Conservation (phyloP, 2,888 invertebrate species). For the Matsumyia berberina region DNA sequence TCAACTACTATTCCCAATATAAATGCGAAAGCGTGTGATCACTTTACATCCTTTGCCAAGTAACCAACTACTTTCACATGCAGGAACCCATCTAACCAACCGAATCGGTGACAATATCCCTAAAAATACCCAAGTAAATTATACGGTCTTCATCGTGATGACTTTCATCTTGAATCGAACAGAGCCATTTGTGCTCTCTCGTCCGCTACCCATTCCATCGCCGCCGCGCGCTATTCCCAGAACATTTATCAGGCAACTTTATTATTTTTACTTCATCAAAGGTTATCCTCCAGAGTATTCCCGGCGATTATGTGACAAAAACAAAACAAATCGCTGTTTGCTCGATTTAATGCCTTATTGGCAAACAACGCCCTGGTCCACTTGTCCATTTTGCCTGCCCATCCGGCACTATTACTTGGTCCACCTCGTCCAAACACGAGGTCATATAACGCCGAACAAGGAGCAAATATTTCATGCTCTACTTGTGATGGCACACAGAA, state of each 20-base stretch:
- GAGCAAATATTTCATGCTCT: conserved; percentile 67
- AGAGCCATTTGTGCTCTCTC: conserved; percentile 28
- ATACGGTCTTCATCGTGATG: conserved; percentile 59
- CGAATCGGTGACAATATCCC: conserved; percentile 55
- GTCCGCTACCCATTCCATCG: too few species aligned
- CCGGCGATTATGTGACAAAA: conserved; percentile 72
- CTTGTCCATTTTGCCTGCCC: conserved; percentile 3
- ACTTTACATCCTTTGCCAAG: not conserved
- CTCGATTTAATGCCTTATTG: conserved; percentile 72
- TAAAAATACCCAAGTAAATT: conserved; percentile 57
- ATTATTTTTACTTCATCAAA: conserved; percentile 72
- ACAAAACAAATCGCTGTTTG: conserved; percentile 74
- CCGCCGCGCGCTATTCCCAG: conserved; percentile 24
- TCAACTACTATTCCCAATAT: not conserved
- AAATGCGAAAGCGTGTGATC: conserved; percentile 24
- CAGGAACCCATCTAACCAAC: conserved; percentile 37
- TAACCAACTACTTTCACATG: not conserved
- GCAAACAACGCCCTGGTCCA: conserved; percentile 29
- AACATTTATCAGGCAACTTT: conserved; percentile 63
- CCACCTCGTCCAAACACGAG: conserved; percentile 22
- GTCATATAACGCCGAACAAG: conserved; percentile 50
- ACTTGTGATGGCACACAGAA: conserved; percentile 53
- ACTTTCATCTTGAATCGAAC: conserved; percentile 48
- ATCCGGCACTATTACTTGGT: conserved; percentile 2
- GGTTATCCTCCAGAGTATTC: conserved; percentile 66